These are phyloP conservation scores for Microtus ochrogaster DNA, from an alignment of 2,113 vertebrate species.

Conservation along the genomic window DNA sequence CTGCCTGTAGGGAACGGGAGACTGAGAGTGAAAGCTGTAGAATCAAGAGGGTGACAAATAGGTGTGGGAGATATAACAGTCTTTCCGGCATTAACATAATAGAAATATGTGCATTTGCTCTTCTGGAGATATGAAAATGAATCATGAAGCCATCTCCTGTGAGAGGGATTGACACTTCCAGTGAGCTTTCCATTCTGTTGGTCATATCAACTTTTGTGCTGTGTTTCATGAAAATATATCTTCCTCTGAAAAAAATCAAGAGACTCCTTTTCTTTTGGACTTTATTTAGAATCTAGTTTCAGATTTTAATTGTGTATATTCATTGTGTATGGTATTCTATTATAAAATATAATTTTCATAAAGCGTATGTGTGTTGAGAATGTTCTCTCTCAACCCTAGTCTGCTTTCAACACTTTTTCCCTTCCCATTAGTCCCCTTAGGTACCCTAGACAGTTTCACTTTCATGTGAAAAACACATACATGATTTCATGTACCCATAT, in stretches of 20 bases:
- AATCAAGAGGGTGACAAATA: background rate
- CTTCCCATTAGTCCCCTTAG: background rate
- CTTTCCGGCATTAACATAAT: background rate
- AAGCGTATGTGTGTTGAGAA: background rate
- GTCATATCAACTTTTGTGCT: background rate
- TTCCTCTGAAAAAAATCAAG: conserved; percentile 31
- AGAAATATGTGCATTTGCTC: background rate
- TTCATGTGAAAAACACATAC: background rate
- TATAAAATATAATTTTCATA: background rate
- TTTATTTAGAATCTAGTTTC: background rate
- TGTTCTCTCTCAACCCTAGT: background rate
- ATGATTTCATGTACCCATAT: background rate
- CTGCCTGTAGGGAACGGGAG: background rate
- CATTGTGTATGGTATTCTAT: background rate
- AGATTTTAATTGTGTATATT: background rate
- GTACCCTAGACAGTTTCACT: background rate
- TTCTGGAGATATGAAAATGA: background rate
- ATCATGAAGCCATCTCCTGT: background rate
- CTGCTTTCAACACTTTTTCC: background rate
- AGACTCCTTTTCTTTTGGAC: background rate
- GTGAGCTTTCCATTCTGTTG: background rate
- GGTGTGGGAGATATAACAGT: accelerated
- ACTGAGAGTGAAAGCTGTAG: background rate
- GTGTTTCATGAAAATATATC: background rate
- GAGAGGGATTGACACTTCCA: background rate